Percentiles rank a stretch among this genome's conserved stretches.
Conservation (phyloP, 2,888 invertebrate species). For the Xiphydria camelus region DNA sequence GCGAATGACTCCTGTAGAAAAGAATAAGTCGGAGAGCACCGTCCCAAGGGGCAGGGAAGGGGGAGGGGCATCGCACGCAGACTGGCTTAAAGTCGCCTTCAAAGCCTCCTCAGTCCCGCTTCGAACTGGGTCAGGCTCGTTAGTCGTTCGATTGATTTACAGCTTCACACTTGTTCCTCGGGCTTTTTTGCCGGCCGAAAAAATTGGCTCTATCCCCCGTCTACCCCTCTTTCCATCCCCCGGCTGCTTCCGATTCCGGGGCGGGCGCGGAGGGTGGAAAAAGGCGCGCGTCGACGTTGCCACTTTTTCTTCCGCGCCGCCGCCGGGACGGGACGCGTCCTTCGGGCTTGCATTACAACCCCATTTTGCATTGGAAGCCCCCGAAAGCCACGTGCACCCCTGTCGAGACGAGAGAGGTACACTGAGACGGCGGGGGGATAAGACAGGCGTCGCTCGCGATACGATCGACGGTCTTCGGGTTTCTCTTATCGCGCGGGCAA, state of each 20-base stretch:
- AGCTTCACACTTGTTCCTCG: conserved; percentile 12
- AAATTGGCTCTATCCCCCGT: background rate
- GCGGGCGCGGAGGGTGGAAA: background rate
- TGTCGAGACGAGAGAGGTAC: background rate
- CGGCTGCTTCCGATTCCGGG: too few relatives aligned
- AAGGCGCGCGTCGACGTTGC: background rate
- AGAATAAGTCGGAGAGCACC: too few relatives aligned
- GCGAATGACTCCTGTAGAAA: too few relatives aligned
- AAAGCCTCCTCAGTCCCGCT: conserved; percentile 15
- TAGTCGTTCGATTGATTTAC: conserved; percentile 35
- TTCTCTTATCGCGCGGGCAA: too few relatives aligned
- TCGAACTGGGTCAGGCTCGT: conserved; percentile 30
- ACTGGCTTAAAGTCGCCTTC: conserved; percentile 17
- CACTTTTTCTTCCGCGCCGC: background rate
- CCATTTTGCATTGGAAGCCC: background rate
- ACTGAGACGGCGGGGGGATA: too few relatives aligned
- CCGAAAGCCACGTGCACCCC: background rate
- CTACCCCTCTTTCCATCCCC: background rate
- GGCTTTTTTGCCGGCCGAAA: background rate
- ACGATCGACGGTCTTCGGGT: too few relatives aligned
- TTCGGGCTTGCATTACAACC: background rate
- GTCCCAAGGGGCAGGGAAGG: background rate
- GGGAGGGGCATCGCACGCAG: conserved; percentile 11
- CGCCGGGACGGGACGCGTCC: background rate
- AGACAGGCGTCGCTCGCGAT: too few relatives aligned